Evolutionary conservation across 2,113 vertebrate genomes (phyloP).

Genomic region (Bos indicus): DNA sequence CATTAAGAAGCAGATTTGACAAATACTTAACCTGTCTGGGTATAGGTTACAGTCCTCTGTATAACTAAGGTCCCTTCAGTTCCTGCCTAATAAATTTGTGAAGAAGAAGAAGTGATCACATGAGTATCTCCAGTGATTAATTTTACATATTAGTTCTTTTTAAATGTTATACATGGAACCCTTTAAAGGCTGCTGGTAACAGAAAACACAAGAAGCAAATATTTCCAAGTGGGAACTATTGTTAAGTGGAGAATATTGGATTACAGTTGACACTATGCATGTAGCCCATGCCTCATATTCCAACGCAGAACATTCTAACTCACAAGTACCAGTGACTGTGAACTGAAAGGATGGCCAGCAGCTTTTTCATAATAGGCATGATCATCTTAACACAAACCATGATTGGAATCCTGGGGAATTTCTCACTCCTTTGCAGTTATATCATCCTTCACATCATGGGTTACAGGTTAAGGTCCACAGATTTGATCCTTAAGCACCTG

Average conservation of each 20-base stretch:
- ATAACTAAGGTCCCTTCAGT: neutral
- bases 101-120: neutral
- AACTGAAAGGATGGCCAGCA: neutral
- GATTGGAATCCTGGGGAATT: neutral
- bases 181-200: neutral
- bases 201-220: neutral
- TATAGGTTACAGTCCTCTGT: neutral
- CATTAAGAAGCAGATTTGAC: neutral
- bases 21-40: neutral
- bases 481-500: neutral
- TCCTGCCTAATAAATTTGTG: neutral
- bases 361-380: rapidly evolving
- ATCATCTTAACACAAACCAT: neutral
- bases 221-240: neutral
- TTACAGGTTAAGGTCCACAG: neutral
- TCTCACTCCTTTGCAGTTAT: neutral
- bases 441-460: neutral
- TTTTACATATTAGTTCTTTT: neutral
- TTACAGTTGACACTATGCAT: neutral
- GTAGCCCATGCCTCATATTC: neutral
- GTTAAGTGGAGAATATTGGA: neutral
- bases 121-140: neutral
- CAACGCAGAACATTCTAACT: neutral
- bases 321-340: neutral
- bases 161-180: neutral